phyloP scores from a whole-genome alignment of 2,113 vertebrate genomes.

The Esox niger region DNA sequence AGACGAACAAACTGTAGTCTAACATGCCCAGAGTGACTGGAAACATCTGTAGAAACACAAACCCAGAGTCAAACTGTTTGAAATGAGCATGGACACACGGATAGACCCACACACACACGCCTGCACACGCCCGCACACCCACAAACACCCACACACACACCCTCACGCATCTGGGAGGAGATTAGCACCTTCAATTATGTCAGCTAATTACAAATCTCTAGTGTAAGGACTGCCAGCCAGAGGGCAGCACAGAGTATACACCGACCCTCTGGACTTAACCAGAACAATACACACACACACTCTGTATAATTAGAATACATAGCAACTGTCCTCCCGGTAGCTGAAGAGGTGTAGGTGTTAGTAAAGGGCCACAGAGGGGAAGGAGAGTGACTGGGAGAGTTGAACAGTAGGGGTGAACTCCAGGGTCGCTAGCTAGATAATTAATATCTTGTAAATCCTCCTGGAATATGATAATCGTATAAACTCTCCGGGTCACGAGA shows the following conservation, averaged over 20 bases:
- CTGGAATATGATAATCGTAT: conserved; percentile 42
- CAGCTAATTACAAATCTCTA: too few species aligned
- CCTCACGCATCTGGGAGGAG: neutral
- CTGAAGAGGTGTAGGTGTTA: neutral
- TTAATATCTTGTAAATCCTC: conserved; percentile 40
- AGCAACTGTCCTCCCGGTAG: conserved; percentile 21
- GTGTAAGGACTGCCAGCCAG: too few species aligned
- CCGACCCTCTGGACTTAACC: neutral
- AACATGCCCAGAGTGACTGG: neutral
- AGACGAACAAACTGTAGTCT: too few species aligned
- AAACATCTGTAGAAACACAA: too few species aligned
- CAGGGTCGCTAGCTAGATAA: conserved; percentile 29
- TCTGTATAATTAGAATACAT: conserved; percentile 11
- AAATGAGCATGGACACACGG: too few species aligned
- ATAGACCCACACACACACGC: neutral
- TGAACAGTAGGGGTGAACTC: conserved; percentile 24
- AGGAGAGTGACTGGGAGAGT: conserved; percentile 13
- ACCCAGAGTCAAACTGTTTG: too few species aligned
- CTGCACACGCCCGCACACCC: neutral
- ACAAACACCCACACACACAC: neutral
- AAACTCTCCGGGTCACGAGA: conserved; percentile 42
- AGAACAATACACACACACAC: neutral
- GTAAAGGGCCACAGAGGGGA: too few species aligned
- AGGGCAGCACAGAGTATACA: too few species aligned
- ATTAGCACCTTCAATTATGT: neutral